A percentile compares a stretch with the other conserved stretches of the same genome.
These are phyloP conservation scores for Eulemur albifrons DNA, from an alignment of 2,797 vertebrate genomes.

Conservation along the genomic window DNA sequence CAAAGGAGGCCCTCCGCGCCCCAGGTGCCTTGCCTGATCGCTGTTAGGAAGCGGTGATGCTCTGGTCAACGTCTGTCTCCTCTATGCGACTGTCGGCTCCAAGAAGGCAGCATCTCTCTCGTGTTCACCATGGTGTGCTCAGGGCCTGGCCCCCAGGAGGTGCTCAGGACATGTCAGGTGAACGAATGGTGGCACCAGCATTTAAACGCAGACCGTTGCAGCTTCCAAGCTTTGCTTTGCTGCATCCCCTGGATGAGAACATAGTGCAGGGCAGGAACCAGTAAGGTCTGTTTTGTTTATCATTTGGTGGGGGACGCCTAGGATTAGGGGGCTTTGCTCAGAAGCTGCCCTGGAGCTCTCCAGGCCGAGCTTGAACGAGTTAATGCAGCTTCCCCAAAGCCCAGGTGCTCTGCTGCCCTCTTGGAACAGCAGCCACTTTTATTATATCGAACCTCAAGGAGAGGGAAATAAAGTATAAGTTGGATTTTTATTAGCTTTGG, in stretches of 20 bases:
- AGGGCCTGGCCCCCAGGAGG: neutral
- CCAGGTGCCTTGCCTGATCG: neutral
- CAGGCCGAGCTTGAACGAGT: neutral
- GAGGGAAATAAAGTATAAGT: neutral
- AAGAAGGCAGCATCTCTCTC: neutral
- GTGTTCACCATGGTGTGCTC: neutral
- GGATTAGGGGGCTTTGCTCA: neutral
- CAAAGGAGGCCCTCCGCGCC: neutral
- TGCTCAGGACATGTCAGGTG: neutral
- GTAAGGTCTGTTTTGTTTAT: neutral
- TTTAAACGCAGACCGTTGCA: neutral
- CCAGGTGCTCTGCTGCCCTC: neutral
- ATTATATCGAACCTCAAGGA: neutral
- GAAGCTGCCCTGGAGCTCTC: neutral
- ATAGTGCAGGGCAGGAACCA: neutral
- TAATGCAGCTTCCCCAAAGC: neutral
- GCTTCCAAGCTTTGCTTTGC: neutral
- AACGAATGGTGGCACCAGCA: neutral
- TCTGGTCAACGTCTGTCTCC: neutral
- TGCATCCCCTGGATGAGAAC: neutral
- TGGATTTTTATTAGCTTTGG: neutral
- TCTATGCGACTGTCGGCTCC: neutral
- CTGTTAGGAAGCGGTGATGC: neutral
- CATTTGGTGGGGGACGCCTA: neutral
- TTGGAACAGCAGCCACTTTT: neutral